These are phyloP conservation scores for Argynnis bischoffii DNA, from an alignment of 2,888 invertebrate species.

Conservation along the genomic window DNA sequence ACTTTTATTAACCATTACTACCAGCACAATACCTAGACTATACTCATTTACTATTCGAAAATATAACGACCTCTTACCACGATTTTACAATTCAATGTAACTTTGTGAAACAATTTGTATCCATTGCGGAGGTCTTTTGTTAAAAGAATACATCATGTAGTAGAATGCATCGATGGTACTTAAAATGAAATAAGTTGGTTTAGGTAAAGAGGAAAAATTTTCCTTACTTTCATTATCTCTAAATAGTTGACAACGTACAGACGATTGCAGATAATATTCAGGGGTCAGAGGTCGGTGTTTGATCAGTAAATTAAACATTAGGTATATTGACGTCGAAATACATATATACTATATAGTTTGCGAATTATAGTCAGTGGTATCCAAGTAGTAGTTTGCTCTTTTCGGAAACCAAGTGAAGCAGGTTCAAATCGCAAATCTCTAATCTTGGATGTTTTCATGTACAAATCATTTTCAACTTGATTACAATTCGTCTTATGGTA, in stretches of 20 bases:
- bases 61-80: conserved; percentile 12
- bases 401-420: too few relatives aligned
- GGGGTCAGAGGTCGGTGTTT: conserved; percentile 21
- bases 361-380: too few relatives aligned
- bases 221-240: conserved; percentile 23
- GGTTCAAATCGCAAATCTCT: too few relatives aligned
- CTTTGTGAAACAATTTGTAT: background rate
- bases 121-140: background rate
- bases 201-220: background rate
- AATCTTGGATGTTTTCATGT: too few relatives aligned
- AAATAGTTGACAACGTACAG: conserved; percentile 33
- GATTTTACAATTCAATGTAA: background rate
- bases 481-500: too few relatives aligned
- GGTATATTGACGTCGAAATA: too few relatives aligned
- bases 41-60: conserved; percentile 22
- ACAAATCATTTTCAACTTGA: too few relatives aligned
- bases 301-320: conserved; percentile 7
- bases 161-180: background rate
- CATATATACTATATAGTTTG: too few relatives aligned
- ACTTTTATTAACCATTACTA: conserved; percentile 20
- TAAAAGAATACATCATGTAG: background rate
- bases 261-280: conserved; percentile 30
- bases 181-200: background rate
- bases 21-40: conserved; percentile 15
- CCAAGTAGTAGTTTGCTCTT: too few relatives aligned